These are phyloP conservation scores for Drosophila aff. DNA, from an alignment of 1,140 invertebrate species.

Conservation along the genomic window DNA sequence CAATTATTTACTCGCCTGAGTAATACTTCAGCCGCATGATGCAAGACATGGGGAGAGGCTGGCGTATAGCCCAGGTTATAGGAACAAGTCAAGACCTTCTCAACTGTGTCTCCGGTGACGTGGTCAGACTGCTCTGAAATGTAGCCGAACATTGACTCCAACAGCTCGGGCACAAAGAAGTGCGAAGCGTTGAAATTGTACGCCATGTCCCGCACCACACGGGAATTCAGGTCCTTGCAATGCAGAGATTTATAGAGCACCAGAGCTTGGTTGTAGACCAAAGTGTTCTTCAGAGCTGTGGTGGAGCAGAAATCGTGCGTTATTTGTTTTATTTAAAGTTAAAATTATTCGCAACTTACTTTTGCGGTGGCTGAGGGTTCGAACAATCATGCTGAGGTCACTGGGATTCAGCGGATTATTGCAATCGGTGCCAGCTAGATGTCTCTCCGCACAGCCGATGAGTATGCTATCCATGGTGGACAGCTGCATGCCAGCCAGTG, in stretches of 20 bases:
- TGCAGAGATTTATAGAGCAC: slow-evolving; percentile 58
- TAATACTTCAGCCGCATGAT: slow-evolving; percentile 63
- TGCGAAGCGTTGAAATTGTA: slow-evolving; percentile 80
- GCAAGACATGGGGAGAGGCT: slow-evolving; percentile 73
- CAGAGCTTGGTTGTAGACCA: slow-evolving; percentile 63
- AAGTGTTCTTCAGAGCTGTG: slow-evolving; percentile 60
- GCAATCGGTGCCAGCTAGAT: slow-evolving; percentile 43
- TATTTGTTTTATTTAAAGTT: background rate
- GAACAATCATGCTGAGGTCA: slow-evolving; percentile 74
- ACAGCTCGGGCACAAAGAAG: slow-evolving; percentile 82
- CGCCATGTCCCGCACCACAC: slow-evolving; percentile 82
- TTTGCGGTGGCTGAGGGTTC: slow-evolving; percentile 75
- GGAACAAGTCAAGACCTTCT: slow-evolving; percentile 85
- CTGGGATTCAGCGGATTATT: slow-evolving; percentile 47
- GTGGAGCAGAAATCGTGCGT: background rate
- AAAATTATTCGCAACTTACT: slow-evolving; percentile 37
- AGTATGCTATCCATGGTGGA: slow-evolving; percentile 71
- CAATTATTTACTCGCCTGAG: slow-evolving; percentile 43
- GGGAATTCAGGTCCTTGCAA: slow-evolving; percentile 80
- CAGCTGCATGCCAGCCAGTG: slow-evolving; percentile 64
- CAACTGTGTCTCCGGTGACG: slow-evolving; percentile 85
- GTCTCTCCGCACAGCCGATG: slow-evolving; percentile 61
- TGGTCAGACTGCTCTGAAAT: slow-evolving; percentile 77
- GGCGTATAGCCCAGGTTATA: slow-evolving; percentile 86
- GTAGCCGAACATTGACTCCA: slow-evolving; percentile 85